These are phyloP conservation scores for Graptemys geographica DNA, from an alignment of 2,797 vertebrate species.

Conservation along the genomic window DNA sequence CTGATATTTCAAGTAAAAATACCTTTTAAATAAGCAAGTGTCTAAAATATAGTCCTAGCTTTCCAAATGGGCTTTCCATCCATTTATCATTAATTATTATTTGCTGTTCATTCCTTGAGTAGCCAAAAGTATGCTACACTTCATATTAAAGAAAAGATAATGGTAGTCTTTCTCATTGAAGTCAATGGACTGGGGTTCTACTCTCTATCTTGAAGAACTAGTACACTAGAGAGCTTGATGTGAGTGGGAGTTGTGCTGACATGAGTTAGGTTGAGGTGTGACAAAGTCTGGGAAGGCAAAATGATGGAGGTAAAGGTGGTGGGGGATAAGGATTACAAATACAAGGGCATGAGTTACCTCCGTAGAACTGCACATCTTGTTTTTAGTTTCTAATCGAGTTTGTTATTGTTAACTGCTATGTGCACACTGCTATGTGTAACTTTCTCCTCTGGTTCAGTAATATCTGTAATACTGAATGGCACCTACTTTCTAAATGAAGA, in stretches of 20 bases:
- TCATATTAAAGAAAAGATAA: not conserved
- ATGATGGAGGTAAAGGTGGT: not conserved
- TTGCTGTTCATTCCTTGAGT: not conserved
- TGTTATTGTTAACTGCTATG: not conserved
- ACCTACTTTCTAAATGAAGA: not conserved
- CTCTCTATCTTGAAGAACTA: not conserved
- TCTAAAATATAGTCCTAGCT: not conserved
- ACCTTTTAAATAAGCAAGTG: not conserved
- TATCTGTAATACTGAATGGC: not conserved
- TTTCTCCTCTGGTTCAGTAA: not conserved
- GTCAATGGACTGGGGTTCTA: not conserved
- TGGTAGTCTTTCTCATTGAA: not conserved
- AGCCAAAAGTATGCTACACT: not conserved
- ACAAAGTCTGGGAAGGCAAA: conserved; percentile 25
- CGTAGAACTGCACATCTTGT: not conserved
- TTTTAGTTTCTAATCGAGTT: not conserved
- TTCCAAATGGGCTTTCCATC: not conserved
- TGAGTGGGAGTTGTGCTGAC: not conserved
- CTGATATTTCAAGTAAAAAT: not conserved
- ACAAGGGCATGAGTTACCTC: not conserved
- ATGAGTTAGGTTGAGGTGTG: not conserved
- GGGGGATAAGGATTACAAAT: not conserved
- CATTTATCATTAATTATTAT: not conserved
- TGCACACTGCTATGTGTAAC: not conserved
- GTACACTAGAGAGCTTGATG: not conserved